Evolutionary conservation across 2,113 vertebrate species (phyloP).

Genomic region (Pampusana beccarii): DNA sequence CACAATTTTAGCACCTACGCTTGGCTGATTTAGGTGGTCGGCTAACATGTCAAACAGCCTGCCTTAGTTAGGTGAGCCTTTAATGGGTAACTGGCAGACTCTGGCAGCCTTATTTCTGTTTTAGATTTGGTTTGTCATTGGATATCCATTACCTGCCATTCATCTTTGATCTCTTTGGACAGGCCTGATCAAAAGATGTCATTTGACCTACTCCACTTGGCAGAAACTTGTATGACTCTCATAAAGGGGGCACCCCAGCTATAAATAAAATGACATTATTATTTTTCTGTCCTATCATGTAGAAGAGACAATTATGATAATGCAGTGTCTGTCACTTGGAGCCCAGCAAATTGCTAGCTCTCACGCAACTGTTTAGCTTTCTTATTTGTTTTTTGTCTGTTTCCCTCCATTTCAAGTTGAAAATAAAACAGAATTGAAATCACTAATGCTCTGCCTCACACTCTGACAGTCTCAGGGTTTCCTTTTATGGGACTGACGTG

Average conservation of each 20-base stretch:
- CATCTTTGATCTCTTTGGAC: conserved; percentile 99
- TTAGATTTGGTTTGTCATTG: conserved; percentile 94
- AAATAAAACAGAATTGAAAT: conserved; percentile 87
- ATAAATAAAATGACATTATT: conserved; percentile 99
- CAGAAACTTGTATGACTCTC: conserved; percentile 95
- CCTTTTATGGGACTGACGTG: conserved; percentile 71
- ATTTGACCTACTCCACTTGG: conserved; percentile 93
- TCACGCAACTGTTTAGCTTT: conserved; percentile 88
- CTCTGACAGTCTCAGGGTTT: conserved; percentile 72
- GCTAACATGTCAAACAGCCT: conserved; percentile 89
- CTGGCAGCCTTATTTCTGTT: conserved; percentile 96
- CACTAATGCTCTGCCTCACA: conserved; percentile 82
- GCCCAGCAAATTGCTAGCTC: conserved; percentile 90
- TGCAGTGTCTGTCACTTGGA: conserved; percentile 90
- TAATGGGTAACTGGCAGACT: conserved; percentile 99
- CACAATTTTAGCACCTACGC: conserved; percentile 95
- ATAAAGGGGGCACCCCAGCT: conserved; percentile 93
- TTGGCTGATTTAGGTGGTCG: conserved; percentile 96
- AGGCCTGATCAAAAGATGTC: conserved; percentile 99
- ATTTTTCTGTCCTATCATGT: conserved; percentile 99
- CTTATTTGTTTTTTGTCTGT: conserved; percentile 87
- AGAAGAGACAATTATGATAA: conserved; percentile 99
- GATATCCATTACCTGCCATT: conserved; percentile 99
- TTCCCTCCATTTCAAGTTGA: conserved; percentile 86
- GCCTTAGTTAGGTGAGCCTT: conserved; percentile 88